Evolutionary conservation across 2,797 vertebrate species (phyloP), one percentile per base, ranked within the genome.

Genomic region (Hozukius guyotensis): DNA sequence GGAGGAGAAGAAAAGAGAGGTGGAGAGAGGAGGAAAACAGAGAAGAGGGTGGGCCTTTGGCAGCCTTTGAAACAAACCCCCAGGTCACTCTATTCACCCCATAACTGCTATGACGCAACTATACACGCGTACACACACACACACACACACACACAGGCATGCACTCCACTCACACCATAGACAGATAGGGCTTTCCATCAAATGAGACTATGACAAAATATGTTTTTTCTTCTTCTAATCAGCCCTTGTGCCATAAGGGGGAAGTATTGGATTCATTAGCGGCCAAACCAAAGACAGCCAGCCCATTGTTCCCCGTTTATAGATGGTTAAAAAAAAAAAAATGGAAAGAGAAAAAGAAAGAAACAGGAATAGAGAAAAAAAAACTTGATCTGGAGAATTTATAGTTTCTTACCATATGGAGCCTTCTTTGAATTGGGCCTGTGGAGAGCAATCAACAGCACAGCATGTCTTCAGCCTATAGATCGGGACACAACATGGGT

Each of bases 221-320:
- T 24, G 32, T 72, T 85, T 76, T 79, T 67, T 83, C 27, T 31
- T 60, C 57, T 49, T 84, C 25, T 83, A 83, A 90, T 86, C 83
- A 86, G 72, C 52, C 68, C 10, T 76, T 24, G 59, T 24, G 55
- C 75, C 72, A 83, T 70, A 22, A 81, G 46, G 56, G 66, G 63
- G 64, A 76, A 82, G 72, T 75, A 78, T 80, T 88, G 82, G 68
- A 88, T 89, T 88, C 38, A 84, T 89, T 85, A 91, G 67, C 49
- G 10, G 72, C 65, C 75, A 67, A 72, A 82, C 74, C 78, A 82
- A 53, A 88, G 83, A 88, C 88, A 90, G 85, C 42, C 68, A 34
- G 31, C 20, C 70, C 82, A 85, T 88, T 91, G 85, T 90, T 81
- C 81, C 25, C 25, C 55, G 75, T 83, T 85, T 85, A 86, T 75